Evolutionary conservation across 2,797 vertebrate genomes (phyloP).

Genomic region (Sphaeramia orbicularis): DNA sequence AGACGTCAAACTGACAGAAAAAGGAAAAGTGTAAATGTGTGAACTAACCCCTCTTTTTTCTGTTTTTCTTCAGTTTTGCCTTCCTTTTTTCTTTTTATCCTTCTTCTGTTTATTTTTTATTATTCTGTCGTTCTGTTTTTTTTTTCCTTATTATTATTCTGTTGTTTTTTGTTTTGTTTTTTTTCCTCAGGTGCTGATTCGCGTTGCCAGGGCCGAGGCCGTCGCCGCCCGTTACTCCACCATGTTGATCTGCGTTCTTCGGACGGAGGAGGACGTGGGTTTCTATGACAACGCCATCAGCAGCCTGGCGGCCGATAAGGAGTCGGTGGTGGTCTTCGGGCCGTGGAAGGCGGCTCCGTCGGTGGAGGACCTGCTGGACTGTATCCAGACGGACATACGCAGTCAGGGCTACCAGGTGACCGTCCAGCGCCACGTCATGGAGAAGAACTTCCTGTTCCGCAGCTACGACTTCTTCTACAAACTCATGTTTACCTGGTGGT

Average conservation of each 20-base stretch:
- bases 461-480: conserved; percentile 87
- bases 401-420: conserved; percentile 88
- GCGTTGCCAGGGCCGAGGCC: conserved; percentile 90
- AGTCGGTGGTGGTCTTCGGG: conserved; percentile 92
- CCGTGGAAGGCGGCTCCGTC: conserved; percentile 88
- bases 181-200: conserved; percentile 86
- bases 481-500: conserved; percentile 94
- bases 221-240: conserved; percentile 86
- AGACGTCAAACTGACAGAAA: no score
- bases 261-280: conserved; percentile 84
- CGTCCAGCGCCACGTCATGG: conserved; percentile 73
- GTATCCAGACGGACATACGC: conserved; percentile 89
- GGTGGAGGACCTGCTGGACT: conserved; percentile 89
- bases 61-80: no score
- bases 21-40: no score
- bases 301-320: conserved; percentile 85
- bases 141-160: no score
- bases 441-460: conserved; percentile 86
- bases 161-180: no score
- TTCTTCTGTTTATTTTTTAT: no score
- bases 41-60: no score
- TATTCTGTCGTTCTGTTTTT: no score
- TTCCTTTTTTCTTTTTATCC: no score
- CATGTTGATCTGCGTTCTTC: conserved; percentile 88
- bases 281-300: conserved; percentile 82